Evolutionary conservation across 2,888 invertebrate species (phyloP), one percentile per base, ranked within the genome.

Genomic region (Drosophila kuntzei): DNA sequence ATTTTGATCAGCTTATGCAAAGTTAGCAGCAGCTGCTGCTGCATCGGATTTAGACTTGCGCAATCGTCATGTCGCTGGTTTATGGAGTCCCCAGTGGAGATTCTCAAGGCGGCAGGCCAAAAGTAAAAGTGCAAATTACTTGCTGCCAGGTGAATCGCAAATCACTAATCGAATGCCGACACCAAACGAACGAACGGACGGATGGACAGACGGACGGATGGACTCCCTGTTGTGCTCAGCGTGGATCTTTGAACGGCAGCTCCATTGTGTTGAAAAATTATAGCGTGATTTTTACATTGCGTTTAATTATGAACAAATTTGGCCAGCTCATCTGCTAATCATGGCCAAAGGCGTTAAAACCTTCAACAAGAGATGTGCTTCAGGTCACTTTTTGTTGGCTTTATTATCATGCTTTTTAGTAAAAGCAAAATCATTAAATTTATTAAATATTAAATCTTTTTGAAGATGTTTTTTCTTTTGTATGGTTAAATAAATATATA

Each of bases 1-100:
- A 71, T 39, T 29, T 66, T 65, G 69, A 50, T 72, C 41, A 47
- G 67, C 82, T 88, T 74, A 88, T 80, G 84, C 89, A 82, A 88
- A 81, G 50, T 37, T 59, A 9, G 61, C 54, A 49, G 64, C 55
- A 53, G 67, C 79, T 62, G 73, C 49, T 62, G 73, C 47, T 22
- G 41, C 51, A 49, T 29, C 47, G 36, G 44, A 20, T 61, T 36
- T 34, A 59, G 34, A 59, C 80, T 82, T 88, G 83, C 87, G 82
- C 65, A 88, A 79, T 59, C 46, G 20, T 18, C 67, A 60, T 51
- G 71, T 55, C 39, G 47, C 46, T 32, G 32, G 37, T 58, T 53
- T 27, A 25, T 36, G 1, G 65, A 51, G 41, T 39, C 41, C 29
- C 49, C 44, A 58, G 47, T 54, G 64, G 44, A 50, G 87, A 84